phyloP scores from a whole-genome alignment of 2,888 invertebrate species.

The Oxycera nigricornis region DNA sequence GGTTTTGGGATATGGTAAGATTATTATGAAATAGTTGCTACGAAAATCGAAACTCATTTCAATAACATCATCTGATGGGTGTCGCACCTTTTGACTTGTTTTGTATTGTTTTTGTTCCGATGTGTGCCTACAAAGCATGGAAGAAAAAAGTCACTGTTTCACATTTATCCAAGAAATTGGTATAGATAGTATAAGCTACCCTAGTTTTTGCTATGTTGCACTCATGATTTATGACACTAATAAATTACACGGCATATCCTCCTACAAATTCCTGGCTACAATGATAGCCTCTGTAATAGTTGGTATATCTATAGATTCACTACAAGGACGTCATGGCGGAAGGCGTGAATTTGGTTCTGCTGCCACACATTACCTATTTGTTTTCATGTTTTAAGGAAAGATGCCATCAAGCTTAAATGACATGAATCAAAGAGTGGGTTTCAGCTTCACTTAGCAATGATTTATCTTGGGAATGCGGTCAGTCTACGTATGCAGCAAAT shows the following conservation, averaged over 20 bases:
- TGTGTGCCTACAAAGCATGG: too few species aligned
- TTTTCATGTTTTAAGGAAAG: constrained; percentile 10
- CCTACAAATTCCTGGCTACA: neutral
- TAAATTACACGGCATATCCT: constrained; percentile 37
- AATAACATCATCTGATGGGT: too few species aligned
- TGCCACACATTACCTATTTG: constrained; percentile 15
- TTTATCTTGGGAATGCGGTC: constrained; percentile 32
- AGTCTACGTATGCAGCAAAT: constrained; percentile 12
- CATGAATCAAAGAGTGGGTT: constrained; percentile 26
- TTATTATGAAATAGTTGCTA: too few species aligned
- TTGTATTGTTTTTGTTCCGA: too few species aligned
- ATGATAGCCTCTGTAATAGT: neutral
- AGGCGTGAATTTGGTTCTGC: constrained; percentile 32
- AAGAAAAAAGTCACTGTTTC: too few species aligned
- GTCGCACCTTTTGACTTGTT: too few species aligned
- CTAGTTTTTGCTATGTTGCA: too few species aligned
- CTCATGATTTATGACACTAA: constrained; percentile 33
- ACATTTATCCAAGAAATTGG: too few species aligned
- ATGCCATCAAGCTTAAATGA: constrained; percentile 34
- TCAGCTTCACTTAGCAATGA: constrained; percentile 29
- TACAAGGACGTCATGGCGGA: neutral
- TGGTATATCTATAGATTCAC: neutral
- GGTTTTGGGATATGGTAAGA: too few species aligned
- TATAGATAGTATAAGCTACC: too few species aligned
- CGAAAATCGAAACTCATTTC: too few species aligned